Conservation (phyloP, 2,797 vertebrate species). For the Rostrhamus sociabilis region DNA sequence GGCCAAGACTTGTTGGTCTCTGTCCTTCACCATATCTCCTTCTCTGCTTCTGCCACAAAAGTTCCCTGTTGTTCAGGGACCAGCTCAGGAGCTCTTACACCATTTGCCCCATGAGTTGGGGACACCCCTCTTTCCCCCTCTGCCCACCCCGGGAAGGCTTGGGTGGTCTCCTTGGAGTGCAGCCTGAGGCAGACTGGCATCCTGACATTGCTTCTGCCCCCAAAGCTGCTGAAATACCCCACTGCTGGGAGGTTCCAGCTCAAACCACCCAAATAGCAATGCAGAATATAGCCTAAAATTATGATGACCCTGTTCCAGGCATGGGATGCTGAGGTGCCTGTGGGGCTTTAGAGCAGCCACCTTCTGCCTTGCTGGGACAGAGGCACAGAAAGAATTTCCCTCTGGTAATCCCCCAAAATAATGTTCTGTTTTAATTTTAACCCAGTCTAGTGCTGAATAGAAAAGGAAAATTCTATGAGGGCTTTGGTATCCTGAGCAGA, state of each 20-base stretch:
- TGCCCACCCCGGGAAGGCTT: not conserved
- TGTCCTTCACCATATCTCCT: not conserved
- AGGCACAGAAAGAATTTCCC: not conserved
- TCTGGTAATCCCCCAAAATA: not conserved
- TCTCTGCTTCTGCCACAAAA: not conserved
- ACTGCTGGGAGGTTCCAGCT: not conserved
- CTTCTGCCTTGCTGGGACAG: not conserved
- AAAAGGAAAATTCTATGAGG: not conserved
- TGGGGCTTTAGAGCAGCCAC: not conserved
- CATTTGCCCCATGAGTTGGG: fast-evolving
- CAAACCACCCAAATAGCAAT: not conserved
- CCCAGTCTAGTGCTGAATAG: not conserved
- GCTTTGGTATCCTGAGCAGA: not conserved
- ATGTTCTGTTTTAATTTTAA: not conserved
- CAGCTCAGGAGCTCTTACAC: not conserved
- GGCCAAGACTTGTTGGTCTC: not conserved
- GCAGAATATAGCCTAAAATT: not conserved
- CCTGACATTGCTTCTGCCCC: not conserved
- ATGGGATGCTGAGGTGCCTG: not conserved
- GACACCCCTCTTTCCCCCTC: not conserved
- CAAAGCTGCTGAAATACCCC: not conserved
- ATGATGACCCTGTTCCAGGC: not conserved
- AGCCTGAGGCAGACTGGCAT: not conserved
- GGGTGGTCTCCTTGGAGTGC: not conserved
- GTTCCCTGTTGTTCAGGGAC: not conserved